These are phyloP conservation scores for Lepidochrysops patricia DNA, from an alignment of 2,888 invertebrate species.

Conservation along the genomic window DNA sequence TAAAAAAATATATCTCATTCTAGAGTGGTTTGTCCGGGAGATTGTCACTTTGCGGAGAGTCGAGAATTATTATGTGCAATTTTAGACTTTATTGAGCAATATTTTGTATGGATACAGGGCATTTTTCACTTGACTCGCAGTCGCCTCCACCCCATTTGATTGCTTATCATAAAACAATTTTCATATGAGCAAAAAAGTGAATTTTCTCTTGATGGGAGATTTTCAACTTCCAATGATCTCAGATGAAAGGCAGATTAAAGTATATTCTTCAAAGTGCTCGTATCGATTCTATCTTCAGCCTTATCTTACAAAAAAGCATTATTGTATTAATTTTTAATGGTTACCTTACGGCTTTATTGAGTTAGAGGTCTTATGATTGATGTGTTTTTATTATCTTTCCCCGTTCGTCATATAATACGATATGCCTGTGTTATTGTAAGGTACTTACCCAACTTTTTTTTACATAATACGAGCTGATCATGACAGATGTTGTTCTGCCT, in stretches of 20 bases:
- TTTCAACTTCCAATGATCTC: background rate
- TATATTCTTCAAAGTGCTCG: background rate
- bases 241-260: background rate
- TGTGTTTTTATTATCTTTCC: background rate
- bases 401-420: background rate
- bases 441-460: no score
- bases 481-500: no score
- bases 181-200: conserved; percentile 18
- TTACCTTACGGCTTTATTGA: background rate
- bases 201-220: conserved; percentile 6
- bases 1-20: conserved; percentile 15
- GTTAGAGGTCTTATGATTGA: background rate
- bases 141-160: conserved; percentile 24
- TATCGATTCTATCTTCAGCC: background rate
- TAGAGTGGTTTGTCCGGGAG: conserved; percentile 30
- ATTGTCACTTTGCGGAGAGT: conserved; percentile 36
- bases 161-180: conserved; percentile 27
- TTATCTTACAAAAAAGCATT: background rate
- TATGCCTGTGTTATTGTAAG: no score
- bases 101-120: conserved; percentile 29
- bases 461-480: no score
- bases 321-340: background rate
- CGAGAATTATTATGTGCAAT: conserved; percentile 34
- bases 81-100: conserved; percentile 27
- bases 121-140: conserved; percentile 27